Percentiles rank a stretch among this genome's conserved stretches.
Conservation (phyloP, 2,888 invertebrate genomes). For the Drosophila sordidapex region DNA sequence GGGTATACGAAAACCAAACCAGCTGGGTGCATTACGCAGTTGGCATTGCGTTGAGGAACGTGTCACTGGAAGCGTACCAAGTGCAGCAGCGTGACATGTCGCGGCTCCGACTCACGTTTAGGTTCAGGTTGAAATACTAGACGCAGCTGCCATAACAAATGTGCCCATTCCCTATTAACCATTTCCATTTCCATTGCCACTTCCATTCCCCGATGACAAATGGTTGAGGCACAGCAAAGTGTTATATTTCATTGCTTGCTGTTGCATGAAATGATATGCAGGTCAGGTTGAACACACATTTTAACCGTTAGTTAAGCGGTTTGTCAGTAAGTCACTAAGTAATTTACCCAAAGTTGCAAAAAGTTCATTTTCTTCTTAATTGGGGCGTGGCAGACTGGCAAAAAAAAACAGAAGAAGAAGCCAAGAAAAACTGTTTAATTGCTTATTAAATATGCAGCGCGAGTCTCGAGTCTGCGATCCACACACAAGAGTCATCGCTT, state of each 20-base stretch:
- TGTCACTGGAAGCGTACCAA: conserved; percentile 42
- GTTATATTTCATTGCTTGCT: conserved; percentile 32
- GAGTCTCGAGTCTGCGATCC: conserved; percentile 5
- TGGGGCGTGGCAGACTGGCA: conserved; percentile 60
- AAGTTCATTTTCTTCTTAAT: conserved; percentile 45
- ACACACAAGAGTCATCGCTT: conserved; percentile 6
- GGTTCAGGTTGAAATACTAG: conserved; percentile 14
- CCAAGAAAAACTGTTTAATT: conserved; percentile 50
- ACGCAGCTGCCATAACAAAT: conserved; percentile 48
- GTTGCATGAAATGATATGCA: conserved; percentile 70
- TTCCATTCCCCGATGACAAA: conserved; percentile 40
- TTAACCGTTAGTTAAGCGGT: conserved; percentile 34
- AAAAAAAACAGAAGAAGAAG: conserved; percentile 2
- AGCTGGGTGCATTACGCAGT: background rate
- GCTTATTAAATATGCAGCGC: conserved; percentile 57
- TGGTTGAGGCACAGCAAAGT: conserved; percentile 25
- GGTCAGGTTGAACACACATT: conserved; percentile 44
- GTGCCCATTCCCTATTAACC: background rate
- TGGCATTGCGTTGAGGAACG: conserved; percentile 29
- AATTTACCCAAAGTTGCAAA: conserved; percentile 7
- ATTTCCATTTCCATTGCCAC: background rate
- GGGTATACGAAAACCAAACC: conserved; percentile 5
- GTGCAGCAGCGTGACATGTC: conserved; percentile 58
- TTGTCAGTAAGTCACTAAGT: background rate
- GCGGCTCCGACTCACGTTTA: conserved; percentile 6